Percentiles rank a stretch among this genome's conserved stretches.
phyloP scores from a whole-genome alignment of 2,888 invertebrate genomes.

The Isoperla grammatica region DNA sequence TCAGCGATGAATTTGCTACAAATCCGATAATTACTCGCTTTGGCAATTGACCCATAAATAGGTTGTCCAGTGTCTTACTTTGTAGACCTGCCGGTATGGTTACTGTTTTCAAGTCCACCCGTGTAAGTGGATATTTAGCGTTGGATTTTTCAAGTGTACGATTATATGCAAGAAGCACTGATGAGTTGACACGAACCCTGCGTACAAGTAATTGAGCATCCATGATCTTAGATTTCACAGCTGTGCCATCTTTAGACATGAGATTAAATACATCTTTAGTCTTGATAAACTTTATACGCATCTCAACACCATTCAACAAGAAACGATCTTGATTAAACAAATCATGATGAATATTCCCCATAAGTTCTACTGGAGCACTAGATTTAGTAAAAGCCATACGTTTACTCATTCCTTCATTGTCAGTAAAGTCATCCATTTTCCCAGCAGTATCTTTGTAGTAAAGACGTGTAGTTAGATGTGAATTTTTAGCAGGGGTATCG shows the following conservation, averaged over 20 bases:
- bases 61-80: slow-evolving; percentile 36
- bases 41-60: slow-evolving; percentile 37
- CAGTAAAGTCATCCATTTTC: slow-evolving; percentile 16
- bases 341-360: slow-evolving; percentile 15
- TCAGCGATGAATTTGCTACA: slow-evolving; percentile 30
- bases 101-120: slow-evolving; percentile 29
- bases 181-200: slow-evolving; percentile 28
- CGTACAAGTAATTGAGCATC: slow-evolving; percentile 31
- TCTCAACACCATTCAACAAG: slow-evolving; percentile 14
- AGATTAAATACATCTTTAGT: neutral
- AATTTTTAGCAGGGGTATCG: slow-evolving; percentile 27
- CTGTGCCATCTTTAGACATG: neutral
- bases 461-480: slow-evolving; percentile 29
- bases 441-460: slow-evolving; percentile 29
- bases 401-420: slow-evolving; percentile 16
- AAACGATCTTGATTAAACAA: neutral
- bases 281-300: slow-evolving; percentile 10
- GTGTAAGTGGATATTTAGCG: slow-evolving; percentile 31
- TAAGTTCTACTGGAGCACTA: slow-evolving; percentile 2
- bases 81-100: slow-evolving; percentile 31
- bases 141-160: slow-evolving; percentile 27
- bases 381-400: neutral
- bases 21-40: slow-evolving; percentile 37
- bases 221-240: slow-evolving; percentile 27
- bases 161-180: slow-evolving; percentile 31